These are phyloP conservation scores for Amphiprion percula DNA, from an alignment of 2,113 vertebrate species.

Conservation along the genomic window DNA sequence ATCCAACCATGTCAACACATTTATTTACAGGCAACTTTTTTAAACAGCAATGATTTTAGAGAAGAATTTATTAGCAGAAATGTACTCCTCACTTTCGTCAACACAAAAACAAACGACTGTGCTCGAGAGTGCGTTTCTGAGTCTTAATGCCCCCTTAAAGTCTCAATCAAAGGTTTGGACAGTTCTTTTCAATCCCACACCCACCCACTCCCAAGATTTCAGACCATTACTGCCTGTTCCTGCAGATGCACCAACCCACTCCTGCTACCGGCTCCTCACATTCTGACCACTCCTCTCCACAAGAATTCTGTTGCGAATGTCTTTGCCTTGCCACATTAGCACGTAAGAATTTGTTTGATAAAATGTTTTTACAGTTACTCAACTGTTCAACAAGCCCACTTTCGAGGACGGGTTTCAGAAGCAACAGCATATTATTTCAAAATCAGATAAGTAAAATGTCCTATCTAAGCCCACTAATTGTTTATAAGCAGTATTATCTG, in stretches of 20 bases:
- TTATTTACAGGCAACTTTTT: neutral
- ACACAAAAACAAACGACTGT: neutral
- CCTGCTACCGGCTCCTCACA: slow-evolving; percentile 10
- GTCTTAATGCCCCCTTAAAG: slow-evolving; percentile 10
- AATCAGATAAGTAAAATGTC: neutral
- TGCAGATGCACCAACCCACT: slow-evolving; percentile 49
- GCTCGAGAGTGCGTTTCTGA: neutral
- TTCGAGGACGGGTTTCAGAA: neutral
- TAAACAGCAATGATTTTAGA: neutral
- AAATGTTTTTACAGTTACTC: slow-evolving; percentile 2
- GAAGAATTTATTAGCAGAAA: slow-evolving; percentile 1
- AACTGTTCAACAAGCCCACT: slow-evolving; percentile 4
- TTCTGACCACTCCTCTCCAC: slow-evolving; percentile 1
- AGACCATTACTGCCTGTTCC: slow-evolving; percentile 42
- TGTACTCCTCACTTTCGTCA: slow-evolving; percentile 8
- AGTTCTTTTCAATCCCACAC: slow-evolving; percentile 27
- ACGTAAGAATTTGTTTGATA: slow-evolving; percentile 12
- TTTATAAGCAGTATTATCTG: too few relatives aligned
- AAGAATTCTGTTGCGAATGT: slow-evolving; percentile 19
- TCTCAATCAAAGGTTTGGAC: slow-evolving; percentile 32
- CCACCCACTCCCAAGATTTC: slow-evolving; percentile 26
- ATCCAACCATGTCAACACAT: neutral
- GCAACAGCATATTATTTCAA: neutral
- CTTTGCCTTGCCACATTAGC: neutral
- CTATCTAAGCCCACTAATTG: neutral